Evolutionary conservation across 2,797 vertebrate species (phyloP), one percentile per base, ranked within the genome.

Genomic region (Propithecus perrieri): DNA sequence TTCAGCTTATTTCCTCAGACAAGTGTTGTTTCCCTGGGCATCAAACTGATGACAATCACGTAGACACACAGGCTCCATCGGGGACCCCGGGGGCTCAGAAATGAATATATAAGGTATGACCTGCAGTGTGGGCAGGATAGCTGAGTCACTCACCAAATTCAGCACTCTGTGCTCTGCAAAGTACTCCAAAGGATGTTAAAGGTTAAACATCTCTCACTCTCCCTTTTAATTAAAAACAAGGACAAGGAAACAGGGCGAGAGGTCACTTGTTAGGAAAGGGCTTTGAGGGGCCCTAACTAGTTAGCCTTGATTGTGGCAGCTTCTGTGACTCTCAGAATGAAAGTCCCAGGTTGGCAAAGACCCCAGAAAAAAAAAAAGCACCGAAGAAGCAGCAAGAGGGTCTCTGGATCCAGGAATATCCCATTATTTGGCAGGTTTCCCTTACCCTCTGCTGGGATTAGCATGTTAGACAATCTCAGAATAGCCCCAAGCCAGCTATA

Each of bases 381-480:
- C 33, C 0, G 18, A 91, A 67, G 72, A 72, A 81, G 48, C 71
- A 67, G 35, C 71, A 90, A 57, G 92, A 71, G 79, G 80, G 95
- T 93, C 94, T 97, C 50, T 76, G 80, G 93, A 95, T 93, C 50
- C 86, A 92, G 65, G 48, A 95, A 87, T 92, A 94, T 80, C 55
- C 69, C 53, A 35, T 71, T 89, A 92, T 91, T 81, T 87, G 96
- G 94, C 97, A 98, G 91, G 38, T 95, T 96, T 97, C 33, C 0
- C 71, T 97, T 79, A 67, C 61, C 89, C 86, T 93, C 92, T 93
- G 93, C 89, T 96, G 93, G 91, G 55, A 96, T 96, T 98, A 88
- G 96, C 33, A 91, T 91, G 38, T 87, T 97, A 96, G 98, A 95
- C 98, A 97, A 97, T 84, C 97, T 98, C 95, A 97, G 98, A 98